Evolutionary conservation across 2,113 vertebrate genomes (phyloP).

Genomic region (Megaptera novaeangliae): DNA sequence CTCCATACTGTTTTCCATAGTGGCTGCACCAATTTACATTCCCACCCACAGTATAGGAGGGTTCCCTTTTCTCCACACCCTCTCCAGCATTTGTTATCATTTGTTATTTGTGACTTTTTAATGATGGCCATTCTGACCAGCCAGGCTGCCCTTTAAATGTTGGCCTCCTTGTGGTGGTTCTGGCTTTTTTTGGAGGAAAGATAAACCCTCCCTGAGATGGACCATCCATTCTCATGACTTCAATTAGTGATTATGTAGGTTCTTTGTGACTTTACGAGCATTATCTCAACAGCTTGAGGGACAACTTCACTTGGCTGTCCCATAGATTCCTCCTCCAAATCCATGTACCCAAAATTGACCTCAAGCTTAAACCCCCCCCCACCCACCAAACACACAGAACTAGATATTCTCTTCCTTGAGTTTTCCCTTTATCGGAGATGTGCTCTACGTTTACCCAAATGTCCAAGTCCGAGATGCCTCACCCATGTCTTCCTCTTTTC

Average conservation of each 20-base stretch:
- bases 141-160: not conserved
- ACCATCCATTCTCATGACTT: not conserved
- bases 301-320: not conserved
- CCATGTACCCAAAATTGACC: not conserved
- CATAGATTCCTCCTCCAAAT: not conserved
- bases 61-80: not conserved
- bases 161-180: not conserved
- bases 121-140: not conserved
- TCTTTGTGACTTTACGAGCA: not conserved
- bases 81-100: not conserved
- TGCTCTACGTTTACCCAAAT: not conserved
- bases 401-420: not conserved
- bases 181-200: not conserved
- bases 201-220: not conserved
- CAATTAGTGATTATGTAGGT: not conserved
- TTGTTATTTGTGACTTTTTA: not conserved
- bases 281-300: not conserved
- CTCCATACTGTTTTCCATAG: not conserved
- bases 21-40: not conserved
- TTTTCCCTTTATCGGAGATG: not conserved
- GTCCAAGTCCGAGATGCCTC: not conserved
- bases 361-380: not conserved
- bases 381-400: not conserved
- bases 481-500: not conserved
- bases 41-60: not conserved